Evolutionary conservation across 1,140 invertebrate species (phyloP).

Genomic region (Platorchestia sp.): DNA sequence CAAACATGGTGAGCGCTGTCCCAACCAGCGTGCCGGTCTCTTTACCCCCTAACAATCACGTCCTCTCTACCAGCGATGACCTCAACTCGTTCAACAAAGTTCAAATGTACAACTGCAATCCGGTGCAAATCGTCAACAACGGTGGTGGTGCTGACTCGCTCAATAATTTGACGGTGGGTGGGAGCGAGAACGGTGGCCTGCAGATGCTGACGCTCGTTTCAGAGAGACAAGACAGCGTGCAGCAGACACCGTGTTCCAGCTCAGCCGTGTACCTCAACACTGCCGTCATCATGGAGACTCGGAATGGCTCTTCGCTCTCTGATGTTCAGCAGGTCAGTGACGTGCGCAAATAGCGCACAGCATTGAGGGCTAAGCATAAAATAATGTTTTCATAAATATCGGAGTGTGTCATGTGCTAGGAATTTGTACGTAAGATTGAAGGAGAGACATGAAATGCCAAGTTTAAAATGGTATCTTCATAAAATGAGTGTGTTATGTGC

Average conservation of each 20-base stretch:
- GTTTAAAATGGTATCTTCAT: no score
- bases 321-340: neutral
- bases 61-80: neutral
- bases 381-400: no score
- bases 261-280: neutral
- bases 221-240: neutral
- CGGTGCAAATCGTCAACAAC: neutral
- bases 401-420: no score
- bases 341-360: neutral
- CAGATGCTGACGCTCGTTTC: neutral
- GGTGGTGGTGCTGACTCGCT: neutral
- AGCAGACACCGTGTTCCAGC: neutral
- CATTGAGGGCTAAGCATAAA: no score
- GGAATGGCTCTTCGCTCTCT: neutral
- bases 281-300: neutral
- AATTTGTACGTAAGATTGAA: no score
- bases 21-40: neutral
- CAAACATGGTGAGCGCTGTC: neutral
- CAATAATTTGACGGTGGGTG: neutral
- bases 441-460: no score
- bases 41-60: neutral
- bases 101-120: slow-evolving; percentile 17
- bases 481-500: no score
- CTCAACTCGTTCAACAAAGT: neutral
- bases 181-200: neutral